These are phyloP conservation scores for Otolemur crassicaudatus DNA, from an alignment of 2,797 vertebrate species.

Conservation along the genomic window DNA sequence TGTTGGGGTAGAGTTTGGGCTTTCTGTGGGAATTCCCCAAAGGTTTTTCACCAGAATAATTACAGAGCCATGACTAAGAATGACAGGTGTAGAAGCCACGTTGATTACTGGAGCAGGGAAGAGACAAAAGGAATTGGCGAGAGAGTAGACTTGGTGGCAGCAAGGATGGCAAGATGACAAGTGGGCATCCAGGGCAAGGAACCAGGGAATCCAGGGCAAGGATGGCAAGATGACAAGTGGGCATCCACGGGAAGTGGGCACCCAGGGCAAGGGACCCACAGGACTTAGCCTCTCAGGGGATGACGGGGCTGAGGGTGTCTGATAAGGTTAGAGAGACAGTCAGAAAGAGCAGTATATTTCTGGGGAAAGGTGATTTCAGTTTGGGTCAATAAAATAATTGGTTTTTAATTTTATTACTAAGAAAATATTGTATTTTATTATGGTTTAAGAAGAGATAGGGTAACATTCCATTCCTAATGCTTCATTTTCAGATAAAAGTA, in stretches of 20 bases:
- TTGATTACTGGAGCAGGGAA: not conserved
- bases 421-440: not conserved
- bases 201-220: not conserved
- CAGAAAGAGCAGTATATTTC: not conserved
- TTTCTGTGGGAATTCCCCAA: not conserved
- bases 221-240: too few relatives aligned
- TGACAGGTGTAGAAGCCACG: not conserved
- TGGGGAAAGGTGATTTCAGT: not conserved
- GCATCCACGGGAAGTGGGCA: too few relatives aligned
- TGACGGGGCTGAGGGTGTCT: not conserved
- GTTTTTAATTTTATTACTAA: not conserved
- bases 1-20: not conserved
- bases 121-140: not conserved
- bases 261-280: not conserved
- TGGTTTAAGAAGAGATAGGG: not conserved
- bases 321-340: not conserved
- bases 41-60: not conserved
- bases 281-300: not conserved
- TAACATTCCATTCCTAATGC: not conserved
- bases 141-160: not conserved
- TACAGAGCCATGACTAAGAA: not conserved
- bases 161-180: too few relatives aligned
- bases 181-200: not conserved
- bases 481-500: not conserved
- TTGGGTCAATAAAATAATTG: slow-evolving; percentile 5